Evolutionary conservation across 2,113 vertebrate genomes (phyloP).

Genomic region (Centrocercus urophasianus): DNA sequence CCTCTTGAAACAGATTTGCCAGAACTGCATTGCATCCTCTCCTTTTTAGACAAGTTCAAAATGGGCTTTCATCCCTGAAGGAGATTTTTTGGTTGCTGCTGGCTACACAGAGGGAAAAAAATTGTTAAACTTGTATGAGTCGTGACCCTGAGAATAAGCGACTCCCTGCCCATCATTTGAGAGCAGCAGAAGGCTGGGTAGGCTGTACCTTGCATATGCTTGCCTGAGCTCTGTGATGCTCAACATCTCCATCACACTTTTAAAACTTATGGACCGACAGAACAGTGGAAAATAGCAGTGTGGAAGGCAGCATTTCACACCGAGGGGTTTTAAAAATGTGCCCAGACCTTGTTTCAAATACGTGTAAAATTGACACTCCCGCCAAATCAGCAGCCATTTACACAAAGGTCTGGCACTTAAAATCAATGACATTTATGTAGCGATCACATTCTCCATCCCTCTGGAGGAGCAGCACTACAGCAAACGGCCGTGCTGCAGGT

Average conservation of each 20-base stretch:
- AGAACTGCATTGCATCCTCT: slow-evolving; percentile 5
- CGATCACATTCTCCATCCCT: background rate
- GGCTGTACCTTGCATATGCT: background rate
- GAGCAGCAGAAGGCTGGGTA: slow-evolving; percentile 8
- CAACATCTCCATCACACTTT: background rate
- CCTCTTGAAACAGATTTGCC: slow-evolving; percentile 16
- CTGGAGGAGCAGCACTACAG: background rate
- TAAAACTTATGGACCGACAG: background rate
- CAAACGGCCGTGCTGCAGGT: background rate
- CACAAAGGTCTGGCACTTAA: background rate
- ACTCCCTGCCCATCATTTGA: background rate
- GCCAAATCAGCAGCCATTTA: background rate
- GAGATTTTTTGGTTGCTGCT: slow-evolving; percentile 17
- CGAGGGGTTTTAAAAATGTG: background rate
- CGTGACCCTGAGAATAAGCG: background rate
- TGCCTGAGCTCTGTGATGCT: background rate
- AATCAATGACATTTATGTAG: background rate
- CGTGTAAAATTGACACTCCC: background rate
- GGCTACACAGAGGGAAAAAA: background rate
- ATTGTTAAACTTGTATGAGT: background rate
- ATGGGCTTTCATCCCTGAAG: slow-evolving; percentile 20
- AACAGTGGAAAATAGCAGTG: background rate
- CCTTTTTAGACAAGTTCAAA: slow-evolving; percentile 15
- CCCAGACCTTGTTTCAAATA: background rate
- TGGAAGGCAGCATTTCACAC: background rate